Evolutionary conservation across 2,113 vertebrate genomes (phyloP), one percentile per base, ranked within the genome.

Genomic region (Sigmodon hispidus): DNA sequence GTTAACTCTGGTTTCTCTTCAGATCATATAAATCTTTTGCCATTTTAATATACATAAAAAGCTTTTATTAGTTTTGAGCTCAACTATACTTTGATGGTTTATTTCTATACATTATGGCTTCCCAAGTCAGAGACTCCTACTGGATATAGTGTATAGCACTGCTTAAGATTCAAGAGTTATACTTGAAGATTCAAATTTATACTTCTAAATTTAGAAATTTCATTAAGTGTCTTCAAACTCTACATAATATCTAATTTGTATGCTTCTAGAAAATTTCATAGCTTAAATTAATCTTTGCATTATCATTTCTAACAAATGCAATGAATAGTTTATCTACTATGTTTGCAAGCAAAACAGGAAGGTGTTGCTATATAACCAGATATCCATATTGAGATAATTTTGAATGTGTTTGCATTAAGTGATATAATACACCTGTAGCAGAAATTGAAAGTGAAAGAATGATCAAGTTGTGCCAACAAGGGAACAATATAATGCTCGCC

Each of bases 221-320:
- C 3, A 34, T 50, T 2, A 50, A 96, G 55, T 75, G 22, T 6
- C 31, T 86, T 1, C 77, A 63, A 91, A 17, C 0, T 40, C 22
- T 70, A 55, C 4, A 65, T 48, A 93, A 0, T 73, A 52, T 57
- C 7, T 75, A 40, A 59, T 85, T 91, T 86, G 4, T 26, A 36
- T 55, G 1, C 5, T 67, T 40, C 17, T 72, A 59, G 3, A 10
- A 7, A 86, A 59, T 61, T 76, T 57, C 81, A 76, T 70, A 88
- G 2, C 12, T 72, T 34, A 45, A 72, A 75, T 6, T 73, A 19
- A 34, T 31, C 2, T 61, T 19, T 67, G 9, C 13, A 86, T 29
- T 89, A 11, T 61, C 10, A 26, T 87, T 69, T 57, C 34, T 89
- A 90, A 84, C 7, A 90, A 91, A 94, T 76, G n/a, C n/a, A n/a